Evolutionary conservation across 37 sponge, comb jelly and placozoan species (phyloP), one percentile per base, ranked within the genome.

Genomic region (Agelas oroides): DNA sequence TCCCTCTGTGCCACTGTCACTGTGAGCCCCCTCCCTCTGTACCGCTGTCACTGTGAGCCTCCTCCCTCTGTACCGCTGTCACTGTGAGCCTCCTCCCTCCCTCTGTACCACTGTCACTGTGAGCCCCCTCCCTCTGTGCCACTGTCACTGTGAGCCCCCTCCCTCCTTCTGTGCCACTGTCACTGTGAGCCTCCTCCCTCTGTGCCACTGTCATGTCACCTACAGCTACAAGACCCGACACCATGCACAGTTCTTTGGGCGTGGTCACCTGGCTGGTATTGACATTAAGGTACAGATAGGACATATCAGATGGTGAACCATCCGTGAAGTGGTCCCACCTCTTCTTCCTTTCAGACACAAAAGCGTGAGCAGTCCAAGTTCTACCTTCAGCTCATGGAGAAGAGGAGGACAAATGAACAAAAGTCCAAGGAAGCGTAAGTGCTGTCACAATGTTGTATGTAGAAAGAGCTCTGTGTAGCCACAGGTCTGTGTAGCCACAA

Each of bases 231-330:
- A 88, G 71, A 87, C 75, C 35, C 71, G 87, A 56, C 99, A 98
- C 37, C 92, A 98, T 66, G 86, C 96, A 12, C 96, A 96, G 86
- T 87, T 98, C 65, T 94, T 94, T 92, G 99, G 99, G 13, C 88
- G 99, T 37, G 99, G 99, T 18, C 93, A 94, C 28, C 24, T 96
- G 56, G 99, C 99, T 62, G 99, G 99, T 0, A 98, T 98, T 71
- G 99, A 98, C 69, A 87, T 98, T 25, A 96, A 96, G 80, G 93
- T 92, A n/a, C n/a, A n/a, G n/a, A 19, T 36, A 30, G 33, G 20
- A 13, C 11, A 28, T 17, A 18, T 46, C 21, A 13, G 62, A 15
- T 70, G 17, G 76, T 55, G 23, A 53, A 54, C 52, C 17, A 55
- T 65, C 23, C 28, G 27, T 23, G 27, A n/a, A n/a, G n/a, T n/a